Evolutionary conservation across 1,140 invertebrate genomes (phyloP), one percentile per base, ranked within the genome.

Genomic region (Meteorus sp.): DNA sequence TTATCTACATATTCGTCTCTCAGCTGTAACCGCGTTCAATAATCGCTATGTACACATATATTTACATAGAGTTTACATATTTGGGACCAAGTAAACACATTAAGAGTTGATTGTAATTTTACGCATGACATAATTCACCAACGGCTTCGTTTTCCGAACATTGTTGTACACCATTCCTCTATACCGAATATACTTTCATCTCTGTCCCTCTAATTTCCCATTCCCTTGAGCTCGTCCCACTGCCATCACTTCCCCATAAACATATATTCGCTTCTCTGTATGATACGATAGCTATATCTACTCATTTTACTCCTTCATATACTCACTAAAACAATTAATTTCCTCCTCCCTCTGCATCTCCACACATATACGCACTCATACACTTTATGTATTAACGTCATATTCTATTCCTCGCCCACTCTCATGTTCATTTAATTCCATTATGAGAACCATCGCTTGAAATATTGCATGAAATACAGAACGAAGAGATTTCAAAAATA

Each of bases 41-140:
- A 17, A 8, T 3, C 2, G 22, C 15, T 37, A 11, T 3, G 51
- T 51, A 58, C 39, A 59, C 33, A 44, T 52, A 44, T 19, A 33
- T 52, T 62, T n/a, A n/a, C n/a, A n/a, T n/a, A n/a, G n/a, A n/a
- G n/a, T n/a, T n/a, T n/a, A n/a, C n/a, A n/a, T n/a, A n/a, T n/a
- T n/a, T n/a, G n/a, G 65, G 55, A 55, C 52, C 54, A 60, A 53
- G 58, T 51, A 61, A 68, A 63, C 56, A 66, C 60, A 72, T 73
- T 69, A 71, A 51, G 62, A 63, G 64, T 58, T 68, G 69, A 74
- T 70, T 66, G 71, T 73, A 73, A 74, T 74, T 74, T 74, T 67
- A 74, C 71, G 71, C 69, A 71, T 71, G 71, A 70, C 57, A 59
- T 70, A 65, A 71, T 63, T 60, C 61, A 45, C 47, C 25, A 43